Evolutionary conservation across 1,140 invertebrate species (phyloP).

Genomic region (Asobara japonica): DNA sequence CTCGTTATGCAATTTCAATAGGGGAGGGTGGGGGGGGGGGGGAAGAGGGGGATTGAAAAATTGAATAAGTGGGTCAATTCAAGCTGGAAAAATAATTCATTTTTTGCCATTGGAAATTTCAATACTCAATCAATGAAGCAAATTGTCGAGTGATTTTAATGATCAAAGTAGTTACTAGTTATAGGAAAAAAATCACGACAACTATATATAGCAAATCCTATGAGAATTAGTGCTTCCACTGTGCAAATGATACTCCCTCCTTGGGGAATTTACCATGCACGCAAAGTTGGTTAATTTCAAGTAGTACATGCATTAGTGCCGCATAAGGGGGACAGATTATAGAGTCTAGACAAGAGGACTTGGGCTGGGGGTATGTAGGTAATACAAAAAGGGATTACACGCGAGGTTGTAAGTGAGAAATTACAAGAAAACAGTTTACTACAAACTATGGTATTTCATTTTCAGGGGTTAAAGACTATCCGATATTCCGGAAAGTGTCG

Average conservation of each 20-base stretch:
- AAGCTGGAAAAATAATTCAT: background rate
- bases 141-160: background rate
- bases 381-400: background rate
- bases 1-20: background rate
- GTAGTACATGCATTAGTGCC: slow-evolving; percentile 8
- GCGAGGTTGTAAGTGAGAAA: background rate
- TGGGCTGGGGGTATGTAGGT: slow-evolving; percentile 4
- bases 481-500: too few species aligned
- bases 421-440: background rate
- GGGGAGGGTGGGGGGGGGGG: too few species aligned
- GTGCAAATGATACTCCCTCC: background rate
- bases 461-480: too few species aligned
- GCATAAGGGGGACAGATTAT: background rate
- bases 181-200: background rate
- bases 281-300: slow-evolving; percentile 18
- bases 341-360: slow-evolving; percentile 21
- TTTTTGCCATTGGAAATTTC: background rate
- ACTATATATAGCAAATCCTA: background rate
- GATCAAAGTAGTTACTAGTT: too few species aligned
- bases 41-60: too few species aligned
- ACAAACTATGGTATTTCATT: background rate
- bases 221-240: background rate
- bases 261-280: background rate
- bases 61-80: background rate
- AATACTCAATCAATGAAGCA: background rate